Conservation (phyloP, 2,797 vertebrate genomes). For the Centropyge bicolor region DNA sequence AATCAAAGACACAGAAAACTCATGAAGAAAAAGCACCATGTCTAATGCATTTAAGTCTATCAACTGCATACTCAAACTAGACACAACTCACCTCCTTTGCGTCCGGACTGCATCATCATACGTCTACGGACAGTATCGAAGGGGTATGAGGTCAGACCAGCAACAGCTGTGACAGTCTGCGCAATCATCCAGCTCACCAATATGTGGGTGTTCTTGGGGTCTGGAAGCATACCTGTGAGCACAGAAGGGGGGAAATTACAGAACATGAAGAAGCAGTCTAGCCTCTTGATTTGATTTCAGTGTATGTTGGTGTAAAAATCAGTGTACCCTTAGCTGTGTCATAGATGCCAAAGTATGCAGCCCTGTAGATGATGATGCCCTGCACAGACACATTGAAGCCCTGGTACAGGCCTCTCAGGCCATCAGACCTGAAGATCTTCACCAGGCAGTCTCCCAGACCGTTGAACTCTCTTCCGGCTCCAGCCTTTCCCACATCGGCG, state of each 20-base stretch:
- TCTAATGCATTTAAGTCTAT: neutral
- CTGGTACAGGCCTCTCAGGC: slow-evolving; percentile 88
- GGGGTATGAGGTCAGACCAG: slow-evolving; percentile 92
- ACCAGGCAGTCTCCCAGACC: slow-evolving; percentile 89
- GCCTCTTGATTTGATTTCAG: accelerated
- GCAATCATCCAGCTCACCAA: slow-evolving; percentile 97
- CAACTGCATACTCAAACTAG: neutral
- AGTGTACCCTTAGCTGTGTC: slow-evolving; percentile 93
- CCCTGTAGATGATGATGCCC: slow-evolving; percentile 96
- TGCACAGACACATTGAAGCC: slow-evolving; percentile 93
- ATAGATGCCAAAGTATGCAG: slow-evolving; percentile 93
- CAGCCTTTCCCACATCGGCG: slow-evolving; percentile 89
- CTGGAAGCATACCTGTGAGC: slow-evolving; percentile 92
- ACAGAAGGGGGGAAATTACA: neutral
- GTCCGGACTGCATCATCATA: slow-evolving; percentile 98
- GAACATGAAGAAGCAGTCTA: accelerated
- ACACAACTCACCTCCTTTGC: slow-evolving; percentile 86
- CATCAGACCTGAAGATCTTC: slow-evolving; percentile 88
- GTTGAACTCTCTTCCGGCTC: slow-evolving; percentile 84
- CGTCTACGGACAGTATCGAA: slow-evolving; percentile 95
- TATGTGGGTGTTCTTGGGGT: slow-evolving; percentile 92
- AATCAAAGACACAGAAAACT: neutral
- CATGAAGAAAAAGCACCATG: neutral
- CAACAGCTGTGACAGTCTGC: slow-evolving; percentile 90
- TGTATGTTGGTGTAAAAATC: accelerated